phyloP scores from a whole-genome alignment of 2,888 invertebrate genomes.

The Ganaspis brasiliensis region DNA sequence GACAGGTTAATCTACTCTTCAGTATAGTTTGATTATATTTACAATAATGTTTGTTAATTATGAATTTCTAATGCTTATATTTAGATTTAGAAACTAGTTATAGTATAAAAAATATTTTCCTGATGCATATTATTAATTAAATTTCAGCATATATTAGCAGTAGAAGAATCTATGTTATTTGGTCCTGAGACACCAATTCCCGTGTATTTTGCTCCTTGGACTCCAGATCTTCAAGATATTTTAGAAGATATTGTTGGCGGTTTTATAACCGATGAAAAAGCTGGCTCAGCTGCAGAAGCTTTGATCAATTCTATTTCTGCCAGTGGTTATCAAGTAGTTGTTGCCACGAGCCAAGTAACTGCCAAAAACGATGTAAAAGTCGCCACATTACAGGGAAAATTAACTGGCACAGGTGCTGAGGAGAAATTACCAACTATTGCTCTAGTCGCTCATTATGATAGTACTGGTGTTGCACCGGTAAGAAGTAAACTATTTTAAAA shows the following conservation, averaged over 20 bases:
- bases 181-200: constrained; percentile 91
- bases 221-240: constrained; percentile 88
- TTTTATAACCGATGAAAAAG: constrained; percentile 86
- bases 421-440: constrained; percentile 92
- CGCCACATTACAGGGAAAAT: constrained; percentile 92
- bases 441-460: constrained; percentile 96
- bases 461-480: constrained; percentile 94
- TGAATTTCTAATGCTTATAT: too few species aligned
- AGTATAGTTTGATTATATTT: neutral
- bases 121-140: too few species aligned
- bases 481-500: too few species aligned
- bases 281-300: constrained; percentile 91
- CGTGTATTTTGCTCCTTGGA: constrained; percentile 92
- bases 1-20: constrained; percentile 82
- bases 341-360: constrained; percentile 87
- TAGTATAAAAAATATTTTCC: too few species aligned
- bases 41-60: constrained; percentile 7
- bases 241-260: constrained; percentile 88
- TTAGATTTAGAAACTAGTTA: too few species aligned
- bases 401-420: constrained; percentile 88
- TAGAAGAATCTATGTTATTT: constrained; percentile 91
- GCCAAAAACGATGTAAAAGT: constrained; percentile 90
- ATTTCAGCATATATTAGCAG: constrained; percentile 87
- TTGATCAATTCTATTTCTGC: constrained; percentile 94
- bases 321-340: constrained; percentile 96